Base-by-base conservation (phyloP, 2,888 invertebrate genomes). In the Hydroisotoma schaefferi region DNA sequence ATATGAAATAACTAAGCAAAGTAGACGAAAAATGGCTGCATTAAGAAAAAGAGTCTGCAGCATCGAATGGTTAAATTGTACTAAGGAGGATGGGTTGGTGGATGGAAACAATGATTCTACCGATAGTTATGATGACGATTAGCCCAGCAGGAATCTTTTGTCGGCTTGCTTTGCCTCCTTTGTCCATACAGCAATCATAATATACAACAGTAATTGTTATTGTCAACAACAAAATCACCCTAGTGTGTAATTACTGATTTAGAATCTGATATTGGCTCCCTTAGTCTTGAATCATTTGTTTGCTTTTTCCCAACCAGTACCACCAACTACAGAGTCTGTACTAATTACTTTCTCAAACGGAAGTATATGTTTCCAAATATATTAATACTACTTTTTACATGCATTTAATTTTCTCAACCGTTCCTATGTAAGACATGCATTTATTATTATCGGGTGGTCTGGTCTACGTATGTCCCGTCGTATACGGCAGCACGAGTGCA, bases 141-240 rank as follows among this genome's bases (percentile, higher is more conserved):
- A 66, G 65, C 68, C 59, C 68, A 65, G 68, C 61, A 60, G 65
- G 68, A 57, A 56, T 52, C 68, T 63, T 68, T 68, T 68, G 68
- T 68, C 68, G 68, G 68, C 63, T 61, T 56, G 23, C 63, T 63
- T 63, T 59, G 57, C 56, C 60, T 61, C 57, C 57, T 61, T 61
- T 59, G 58, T 59, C 60, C 55, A 59, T 59, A 57, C 62, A 61
- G 57, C 59, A 63, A 59, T 63, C 59, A 57, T 59, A 40, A 57
- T 55, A 59, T 55, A 51, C 61, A 60, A 57, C 61, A 56, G 62
- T 67, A 64, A 67, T 67, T 67, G 62, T 67, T 61, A 63, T 64
- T 65, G 65, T 65, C 67, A 67, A 67, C 64, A 67, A 57, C 46
- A 49, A 55, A 63, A 59, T 61, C 66, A 66, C 51, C 59, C 57